Evolutionary conservation across 2,113 vertebrate genomes (phyloP), one percentile per base, ranked within the genome.

Genomic region (Varanus salvator): DNA sequence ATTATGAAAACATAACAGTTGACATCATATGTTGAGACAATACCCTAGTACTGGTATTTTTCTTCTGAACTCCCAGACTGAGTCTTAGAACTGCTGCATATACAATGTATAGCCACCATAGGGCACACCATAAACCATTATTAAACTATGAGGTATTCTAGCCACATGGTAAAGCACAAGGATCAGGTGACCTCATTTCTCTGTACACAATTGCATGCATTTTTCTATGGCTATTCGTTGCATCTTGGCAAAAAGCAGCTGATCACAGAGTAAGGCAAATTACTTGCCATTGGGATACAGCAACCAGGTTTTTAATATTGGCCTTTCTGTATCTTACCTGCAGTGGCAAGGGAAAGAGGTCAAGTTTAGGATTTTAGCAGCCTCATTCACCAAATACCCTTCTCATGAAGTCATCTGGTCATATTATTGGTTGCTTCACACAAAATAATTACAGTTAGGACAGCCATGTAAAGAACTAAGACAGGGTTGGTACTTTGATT

Each of bases 1-100:
- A 86, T 3, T 90, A 77, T 29, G 27, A 84, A 52, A 90, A 60
- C 14, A 87, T 89, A 87, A 87, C 81, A 89, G 86, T n/a, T 84
- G 80, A 12, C 2, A 48, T 87, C 60, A 3, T 80, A 34, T 87
- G 44, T 27, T n/a, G n/a, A 60, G 52, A 90, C 78, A 78, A 4
- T 90, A n/a, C 90, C 44, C 21, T 92, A 31, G 3, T 84, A 68
- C 44, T 91, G 7, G 80, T 64, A 38, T 8, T 84, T 60, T 90
- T 27, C 12, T 11, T 66, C 54, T 29, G 19, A 74, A 38, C 23
- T 25, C 64, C 90, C 15, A 82, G 75, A 25, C 82, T 3, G 82
- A 92, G 44, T 19, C 29, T n/a, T 57, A 29, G 54, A 14, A 50
- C 27, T 57, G 50, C 11, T 77, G 14, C 57, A n/a, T n/a, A 15